A percentile compares a stretch with the other conserved stretches of the same genome.
Evolutionary conservation across 2,113 vertebrate species (phyloP).

Genomic region (Sceloporus undulatus): DNA sequence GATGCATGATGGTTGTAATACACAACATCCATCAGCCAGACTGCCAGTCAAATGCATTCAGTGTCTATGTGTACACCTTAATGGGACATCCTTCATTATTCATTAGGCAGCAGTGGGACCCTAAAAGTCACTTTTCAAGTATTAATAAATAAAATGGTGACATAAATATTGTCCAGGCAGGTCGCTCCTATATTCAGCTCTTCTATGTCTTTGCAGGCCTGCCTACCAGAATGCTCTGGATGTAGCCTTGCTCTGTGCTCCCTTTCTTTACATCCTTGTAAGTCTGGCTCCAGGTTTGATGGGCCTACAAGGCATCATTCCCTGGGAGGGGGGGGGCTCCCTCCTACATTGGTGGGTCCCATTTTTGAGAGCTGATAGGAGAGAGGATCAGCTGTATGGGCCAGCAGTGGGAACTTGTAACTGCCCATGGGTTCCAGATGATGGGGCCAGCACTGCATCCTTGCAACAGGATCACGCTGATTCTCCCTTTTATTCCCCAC

Average conservation of each 20-base stretch:
- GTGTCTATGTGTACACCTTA: slow-evolving; percentile 42
- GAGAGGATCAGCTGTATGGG: background rate
- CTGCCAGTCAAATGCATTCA: slow-evolving; percentile 38
- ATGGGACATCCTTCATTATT: slow-evolving; percentile 51
- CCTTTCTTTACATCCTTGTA: background rate
- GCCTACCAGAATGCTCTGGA: background rate
- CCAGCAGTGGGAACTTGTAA: background rate
- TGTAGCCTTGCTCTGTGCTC: background rate
- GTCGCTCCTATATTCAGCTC: background rate
- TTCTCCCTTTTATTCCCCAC: background rate
- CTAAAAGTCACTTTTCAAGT: slow-evolving; percentile 14
- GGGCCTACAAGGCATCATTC: background rate
- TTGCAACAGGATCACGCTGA: background rate
- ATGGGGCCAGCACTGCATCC: background rate
- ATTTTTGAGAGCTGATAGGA: background rate
- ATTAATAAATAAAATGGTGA: slow-evolving; percentile 49
- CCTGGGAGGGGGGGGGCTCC: too few relatives aligned
- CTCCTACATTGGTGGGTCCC: background rate
- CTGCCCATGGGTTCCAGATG: background rate
- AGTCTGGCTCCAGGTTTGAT: too few relatives aligned
- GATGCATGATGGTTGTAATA: slow-evolving; percentile 48
- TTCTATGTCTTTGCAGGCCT: background rate
- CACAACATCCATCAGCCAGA: slow-evolving; percentile 47
- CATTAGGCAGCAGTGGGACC: slow-evolving; percentile 38
- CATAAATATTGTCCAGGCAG: slow-evolving; percentile 15